Conservation (phyloP, 2,113 vertebrate species). For the Anarrhichthys ocellatus region DNA sequence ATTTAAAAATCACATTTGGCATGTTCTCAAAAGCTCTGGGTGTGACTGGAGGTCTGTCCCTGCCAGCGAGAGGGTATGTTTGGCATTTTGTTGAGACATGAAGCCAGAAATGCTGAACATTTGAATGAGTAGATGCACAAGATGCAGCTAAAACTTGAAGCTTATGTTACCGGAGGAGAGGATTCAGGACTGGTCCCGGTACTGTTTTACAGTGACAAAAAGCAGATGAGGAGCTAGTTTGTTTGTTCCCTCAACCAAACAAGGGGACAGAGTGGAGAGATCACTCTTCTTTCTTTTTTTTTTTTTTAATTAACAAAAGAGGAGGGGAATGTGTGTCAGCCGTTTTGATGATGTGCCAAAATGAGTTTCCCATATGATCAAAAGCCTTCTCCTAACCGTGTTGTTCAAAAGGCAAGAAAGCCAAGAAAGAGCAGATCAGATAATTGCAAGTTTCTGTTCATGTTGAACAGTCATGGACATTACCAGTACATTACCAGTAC, state of each 20-base stretch:
- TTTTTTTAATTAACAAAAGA: background rate
- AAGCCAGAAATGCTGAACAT: constrained; percentile 22
- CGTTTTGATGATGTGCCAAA: constrained; percentile 16
- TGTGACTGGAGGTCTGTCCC: constrained; percentile 18
- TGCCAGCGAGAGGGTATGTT: constrained; percentile 9
- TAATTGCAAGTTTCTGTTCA: background rate
- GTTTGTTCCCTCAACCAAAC: constrained; percentile 25
- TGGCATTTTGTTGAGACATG: constrained; percentile 8
- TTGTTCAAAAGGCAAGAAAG: background rate
- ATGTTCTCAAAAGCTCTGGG: constrained; percentile 28
- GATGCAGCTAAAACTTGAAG: background rate
- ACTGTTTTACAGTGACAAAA: constrained; percentile 25
- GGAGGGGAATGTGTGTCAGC: constrained; percentile 15
- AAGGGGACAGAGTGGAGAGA: background rate
- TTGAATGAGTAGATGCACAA: constrained; percentile 6
- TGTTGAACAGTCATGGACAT: background rate
- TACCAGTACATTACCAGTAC: background rate
- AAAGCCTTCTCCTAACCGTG: background rate
- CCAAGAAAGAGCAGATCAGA: background rate
- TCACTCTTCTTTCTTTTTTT: background rate
- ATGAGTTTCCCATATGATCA: constrained; percentile 10
- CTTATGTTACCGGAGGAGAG: background rate
- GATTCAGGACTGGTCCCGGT: background rate
- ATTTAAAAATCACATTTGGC: constrained; percentile 22
- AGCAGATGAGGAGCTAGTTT: background rate